phyloP scores from a whole-genome alignment of 2,797 vertebrate species.

The Eulemur mongoz region DNA sequence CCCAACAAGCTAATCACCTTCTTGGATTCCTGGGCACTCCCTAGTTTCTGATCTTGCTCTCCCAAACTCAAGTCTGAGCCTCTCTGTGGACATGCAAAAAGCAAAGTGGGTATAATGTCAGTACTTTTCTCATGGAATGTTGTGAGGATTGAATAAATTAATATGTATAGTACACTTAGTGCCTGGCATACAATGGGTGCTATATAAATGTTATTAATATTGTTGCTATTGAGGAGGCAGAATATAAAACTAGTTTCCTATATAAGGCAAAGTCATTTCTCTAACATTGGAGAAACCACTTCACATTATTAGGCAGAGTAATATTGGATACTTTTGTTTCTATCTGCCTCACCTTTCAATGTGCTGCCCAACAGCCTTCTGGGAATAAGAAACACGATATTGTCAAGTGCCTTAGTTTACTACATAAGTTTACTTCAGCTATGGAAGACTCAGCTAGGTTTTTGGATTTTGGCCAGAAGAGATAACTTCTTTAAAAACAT shows the following conservation, averaged over 20 bases:
- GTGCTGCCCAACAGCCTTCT: background rate
- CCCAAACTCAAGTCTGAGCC: background rate
- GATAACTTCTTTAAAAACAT: background rate
- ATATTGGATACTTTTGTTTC: background rate
- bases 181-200: background rate
- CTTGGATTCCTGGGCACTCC: background rate
- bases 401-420: background rate
- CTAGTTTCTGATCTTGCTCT: background rate
- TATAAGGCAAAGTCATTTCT: background rate
- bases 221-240: background rate
- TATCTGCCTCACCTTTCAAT: background rate
- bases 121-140: background rate
- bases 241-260: background rate
- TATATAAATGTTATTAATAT: background rate
- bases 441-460: background rate
- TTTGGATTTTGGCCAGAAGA: background rate
- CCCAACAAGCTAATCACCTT: background rate
- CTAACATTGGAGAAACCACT: background rate
- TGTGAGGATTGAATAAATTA: background rate
- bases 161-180: background rate
- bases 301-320: background rate
- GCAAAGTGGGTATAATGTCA: background rate
- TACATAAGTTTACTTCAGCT: background rate
- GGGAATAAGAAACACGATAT: background rate
- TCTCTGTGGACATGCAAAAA: background rate